Evolutionary conservation across 1,140 invertebrate species (phyloP).

Genomic region (Octopus bimaculoides): DNA sequence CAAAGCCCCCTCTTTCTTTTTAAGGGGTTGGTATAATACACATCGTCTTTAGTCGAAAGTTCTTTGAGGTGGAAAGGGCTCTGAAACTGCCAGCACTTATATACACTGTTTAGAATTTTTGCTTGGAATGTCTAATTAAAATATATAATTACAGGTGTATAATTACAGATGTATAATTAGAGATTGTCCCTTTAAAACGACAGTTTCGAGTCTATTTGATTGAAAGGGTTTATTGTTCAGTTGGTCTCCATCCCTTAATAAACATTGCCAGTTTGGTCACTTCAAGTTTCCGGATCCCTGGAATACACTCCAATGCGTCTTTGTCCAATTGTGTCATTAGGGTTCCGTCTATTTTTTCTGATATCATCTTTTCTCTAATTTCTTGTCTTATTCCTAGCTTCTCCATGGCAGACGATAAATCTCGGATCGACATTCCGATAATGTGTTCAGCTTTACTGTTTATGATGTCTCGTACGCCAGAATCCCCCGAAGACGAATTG

Average conservation of each 20-base stretch:
- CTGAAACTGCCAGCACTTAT: too few species aligned
- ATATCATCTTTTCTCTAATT: constrained; percentile 11
- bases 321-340: constrained; percentile 18
- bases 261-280: constrained; percentile 22
- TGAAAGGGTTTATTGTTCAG: not conserved
- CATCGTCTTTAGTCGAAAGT: too few species aligned
- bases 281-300: constrained; percentile 17
- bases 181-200: too few species aligned
- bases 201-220: too few species aligned
- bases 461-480: not conserved
- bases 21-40: too few species aligned
- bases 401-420: constrained; percentile 14
- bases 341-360: constrained; percentile 22
- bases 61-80: too few species aligned
- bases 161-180: too few species aligned
- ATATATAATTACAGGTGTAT: too few species aligned
- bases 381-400: constrained; percentile 9
- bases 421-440: constrained; percentile 9
- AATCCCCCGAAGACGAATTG: constrained; percentile 3
- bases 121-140: too few species aligned
- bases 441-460: not conserved
- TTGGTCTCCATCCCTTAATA: constrained; percentile 10
- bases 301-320: constrained; percentile 17
- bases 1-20: too few species aligned
- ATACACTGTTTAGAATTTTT: too few species aligned